These are phyloP conservation scores for Glaucidium brasilianum DNA, from an alignment of 2,113 vertebrate genomes.

Conservation along the genomic window DNA sequence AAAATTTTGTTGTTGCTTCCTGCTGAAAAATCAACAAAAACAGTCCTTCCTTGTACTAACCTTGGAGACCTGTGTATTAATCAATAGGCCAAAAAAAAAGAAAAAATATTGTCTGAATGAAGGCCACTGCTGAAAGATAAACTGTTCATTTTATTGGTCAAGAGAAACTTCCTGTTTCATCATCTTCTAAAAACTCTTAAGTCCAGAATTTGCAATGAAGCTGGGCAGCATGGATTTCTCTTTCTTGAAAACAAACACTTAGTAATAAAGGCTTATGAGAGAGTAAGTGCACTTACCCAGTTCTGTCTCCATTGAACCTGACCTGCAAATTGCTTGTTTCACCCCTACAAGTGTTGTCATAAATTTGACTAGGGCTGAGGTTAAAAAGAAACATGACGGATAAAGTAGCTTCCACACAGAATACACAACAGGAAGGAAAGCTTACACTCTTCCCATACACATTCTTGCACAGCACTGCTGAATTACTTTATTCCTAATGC, in stretches of 20 bases:
- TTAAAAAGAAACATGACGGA: constrained; percentile 62
- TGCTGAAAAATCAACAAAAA: neutral
- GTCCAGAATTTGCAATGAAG: constrained; percentile 54
- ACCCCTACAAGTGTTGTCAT: constrained; percentile 43
- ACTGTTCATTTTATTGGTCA: constrained; percentile 7
- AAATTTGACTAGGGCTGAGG: constrained; percentile 68
- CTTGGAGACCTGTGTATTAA: neutral
- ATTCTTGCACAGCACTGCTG: constrained; percentile 30
- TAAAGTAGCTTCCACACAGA: constrained; percentile 44
- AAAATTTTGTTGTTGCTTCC: constrained; percentile 18
- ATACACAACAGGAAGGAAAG: neutral
- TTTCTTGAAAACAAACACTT: constrained; percentile 68
- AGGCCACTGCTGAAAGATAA: constrained; percentile 43
- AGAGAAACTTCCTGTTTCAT: constrained; percentile 23
- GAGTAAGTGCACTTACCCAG: constrained; percentile 68
- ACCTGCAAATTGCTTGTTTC: constrained; percentile 65
- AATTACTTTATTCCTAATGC: constrained; percentile 57
- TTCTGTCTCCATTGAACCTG: constrained; percentile 67
- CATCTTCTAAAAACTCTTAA: constrained; percentile 31
- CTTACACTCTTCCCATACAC: constrained; percentile 29
- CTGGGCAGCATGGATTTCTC: constrained; percentile 54
- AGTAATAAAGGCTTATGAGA: constrained; percentile 66
- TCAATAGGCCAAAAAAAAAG: neutral
- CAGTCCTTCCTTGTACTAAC: neutral
- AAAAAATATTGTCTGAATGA: constrained; percentile 1